Percentiles rank a stretch among this genome's conserved stretches.
Evolutionary conservation across 2,113 vertebrate species (phyloP).

Genomic region (Osmerus mordax): DNA sequence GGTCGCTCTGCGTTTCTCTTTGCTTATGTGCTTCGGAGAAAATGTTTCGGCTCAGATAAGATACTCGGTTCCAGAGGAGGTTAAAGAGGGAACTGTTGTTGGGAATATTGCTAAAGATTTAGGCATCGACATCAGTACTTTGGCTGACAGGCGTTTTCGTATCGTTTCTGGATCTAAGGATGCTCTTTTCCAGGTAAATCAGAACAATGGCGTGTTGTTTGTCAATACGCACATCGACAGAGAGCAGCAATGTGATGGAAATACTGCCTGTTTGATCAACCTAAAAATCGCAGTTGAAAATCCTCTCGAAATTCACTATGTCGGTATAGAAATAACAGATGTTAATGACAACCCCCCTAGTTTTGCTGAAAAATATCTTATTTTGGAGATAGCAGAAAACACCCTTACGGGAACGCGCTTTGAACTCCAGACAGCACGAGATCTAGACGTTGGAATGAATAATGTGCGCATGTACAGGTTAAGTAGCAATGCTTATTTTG

Average conservation of each 20-base stretch:
- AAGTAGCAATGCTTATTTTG: conserved; percentile 28
- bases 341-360: conserved; percentile 40
- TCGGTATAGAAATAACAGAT: conserved; percentile 39
- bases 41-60: conserved; percentile 21
- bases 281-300: conserved; percentile 41
- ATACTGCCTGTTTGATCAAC: conserved; percentile 22
- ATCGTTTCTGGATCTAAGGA: conserved; percentile 42
- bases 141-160: conserved; percentile 38
- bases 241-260: conserved; percentile 30
- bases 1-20: background rate
- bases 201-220: conserved; percentile 57
- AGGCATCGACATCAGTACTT: conserved; percentile 38
- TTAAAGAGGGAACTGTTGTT: conserved; percentile 57
- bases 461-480: conserved; percentile 9
- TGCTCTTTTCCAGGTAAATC: conserved; percentile 53
- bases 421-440: conserved; percentile 26
- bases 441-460: conserved; percentile 24
- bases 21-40: conserved; percentile 8
- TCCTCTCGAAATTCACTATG: conserved; percentile 38
- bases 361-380: conserved; percentile 28
- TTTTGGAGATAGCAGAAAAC: conserved; percentile 31
- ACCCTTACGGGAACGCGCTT: conserved; percentile 29
- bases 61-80: conserved; percentile 57
- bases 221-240: conserved; percentile 47
- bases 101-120: conserved; percentile 53